Evolutionary conservation across 2,797 vertebrate genomes (phyloP).

Genomic region (Lophius americanus): DNA sequence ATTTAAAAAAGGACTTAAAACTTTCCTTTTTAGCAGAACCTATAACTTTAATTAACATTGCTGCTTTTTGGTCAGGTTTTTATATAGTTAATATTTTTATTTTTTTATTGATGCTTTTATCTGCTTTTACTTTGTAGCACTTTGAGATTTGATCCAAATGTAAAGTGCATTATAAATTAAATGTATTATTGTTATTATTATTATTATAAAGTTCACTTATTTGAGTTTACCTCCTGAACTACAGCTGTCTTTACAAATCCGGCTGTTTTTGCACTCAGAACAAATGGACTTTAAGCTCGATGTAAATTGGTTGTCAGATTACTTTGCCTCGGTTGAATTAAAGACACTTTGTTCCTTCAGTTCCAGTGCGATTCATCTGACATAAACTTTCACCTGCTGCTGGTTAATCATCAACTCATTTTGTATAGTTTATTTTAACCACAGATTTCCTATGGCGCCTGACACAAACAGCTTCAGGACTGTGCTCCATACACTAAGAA

Average conservation of each 20-base stretch:
- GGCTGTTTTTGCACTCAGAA: conserved; percentile 10
- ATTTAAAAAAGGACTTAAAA: no score
- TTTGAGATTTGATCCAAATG: no score
- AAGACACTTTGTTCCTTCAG: background rate
- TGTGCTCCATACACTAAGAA: background rate
- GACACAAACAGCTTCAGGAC: background rate
- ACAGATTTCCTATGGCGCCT: background rate
- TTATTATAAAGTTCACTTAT: no score
- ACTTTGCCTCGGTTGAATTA: background rate
- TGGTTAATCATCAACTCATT: conserved; percentile 53
- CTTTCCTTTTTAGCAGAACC: no score
- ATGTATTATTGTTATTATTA: background rate
- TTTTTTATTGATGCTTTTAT: no score
- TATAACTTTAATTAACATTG: no score
- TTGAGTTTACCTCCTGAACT: background rate
- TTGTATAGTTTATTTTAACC: conserved; percentile 10
- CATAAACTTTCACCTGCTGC: conserved; percentile 39
- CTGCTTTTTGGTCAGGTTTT: no score
- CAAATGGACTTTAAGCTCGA: conserved; percentile 32
- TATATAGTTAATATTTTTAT: no score
- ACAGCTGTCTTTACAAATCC: no score
- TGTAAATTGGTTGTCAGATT: background rate
- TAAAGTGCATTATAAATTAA: background rate
- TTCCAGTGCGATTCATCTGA: conserved; percentile 6
- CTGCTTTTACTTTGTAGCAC: no score